Percentiles rank a stretch among this genome's conserved stretches.
These are phyloP conservation scores for cattle (Bos taurus) DNA, from an alignment of 2,113 vertebrate genomes.

Conservation along the genomic window DNA sequence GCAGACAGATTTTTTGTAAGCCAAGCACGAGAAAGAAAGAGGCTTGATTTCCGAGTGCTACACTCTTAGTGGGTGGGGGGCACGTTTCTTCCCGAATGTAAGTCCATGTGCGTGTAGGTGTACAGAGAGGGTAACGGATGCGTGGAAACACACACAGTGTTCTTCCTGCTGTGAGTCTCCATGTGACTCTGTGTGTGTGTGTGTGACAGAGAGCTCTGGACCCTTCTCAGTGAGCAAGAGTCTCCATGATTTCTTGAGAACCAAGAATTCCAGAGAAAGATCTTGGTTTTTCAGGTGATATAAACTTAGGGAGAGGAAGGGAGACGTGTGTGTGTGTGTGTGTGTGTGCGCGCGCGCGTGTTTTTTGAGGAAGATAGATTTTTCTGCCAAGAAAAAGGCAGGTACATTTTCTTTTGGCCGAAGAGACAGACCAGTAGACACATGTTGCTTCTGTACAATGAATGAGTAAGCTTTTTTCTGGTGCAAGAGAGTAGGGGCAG, in stretches of 20 bases:
- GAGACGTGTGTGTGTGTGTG: neutral
- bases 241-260: neutral
- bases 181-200: neutral
- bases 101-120: fast-evolving
- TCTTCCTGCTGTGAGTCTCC: neutral
- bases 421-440: neutral
- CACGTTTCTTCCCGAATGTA: fast-evolving
- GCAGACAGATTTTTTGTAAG: neutral
- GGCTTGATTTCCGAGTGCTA: neutral
- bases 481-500: neutral
- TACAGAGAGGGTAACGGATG: too few species aligned
- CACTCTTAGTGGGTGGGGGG: neutral
- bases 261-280: neutral
- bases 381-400: neutral
- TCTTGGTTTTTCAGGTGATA: neutral
- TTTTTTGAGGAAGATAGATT: neutral
- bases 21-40: neutral
- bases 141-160: too few species aligned
- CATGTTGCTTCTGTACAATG: neutral
- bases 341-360: fast-evolving
- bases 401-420: fast-evolving
- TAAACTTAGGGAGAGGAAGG: neutral
- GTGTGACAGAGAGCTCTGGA: neutral
- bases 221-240: neutral
- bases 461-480: neutral